Evolutionary conservation across 2,888 invertebrate species (phyloP), one percentile per base, ranked within the genome.

Genomic region (Tanytarsus gracilentus): DNA sequence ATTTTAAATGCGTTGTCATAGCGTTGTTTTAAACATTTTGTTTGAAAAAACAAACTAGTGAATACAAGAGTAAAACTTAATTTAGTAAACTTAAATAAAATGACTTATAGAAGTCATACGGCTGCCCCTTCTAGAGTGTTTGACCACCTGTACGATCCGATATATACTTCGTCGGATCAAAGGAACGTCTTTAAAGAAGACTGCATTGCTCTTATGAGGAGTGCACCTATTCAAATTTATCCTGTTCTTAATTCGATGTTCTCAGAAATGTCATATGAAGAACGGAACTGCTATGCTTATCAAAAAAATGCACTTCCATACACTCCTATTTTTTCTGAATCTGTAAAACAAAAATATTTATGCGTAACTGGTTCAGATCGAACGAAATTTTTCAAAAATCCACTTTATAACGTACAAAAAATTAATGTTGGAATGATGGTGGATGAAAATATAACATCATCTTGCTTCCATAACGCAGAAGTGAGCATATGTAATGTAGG

Each of bases 101-200:
- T 67, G 66, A 61, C 64, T 21, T 65, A 62, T 44, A 48, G 62
- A 18, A 66, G 65, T 58, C 66, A 66, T 56, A 53, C 36, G 6
- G 44, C 61, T 11, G 64, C 61, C 11, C 56, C 63, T 29, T 62
- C 63, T 9, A 53, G 66, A 23, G 51, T 44, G 11, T 66, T 67
- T 51, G 66, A 66, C 61, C 64, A 64, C 62, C 26, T 66, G n/a
- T 66, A 65, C 26, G 66, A 67, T 61, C 65, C 66, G 2, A 53
- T 62, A 2, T 65, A 55, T 59, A 62, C 61, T 14, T 51, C 63
- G 6, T 62, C 65, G 1, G 61, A 62, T n/a, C 40, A 50, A 18
- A 64, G 64, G 39, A 64, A 66, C 63, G 56, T 64, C 4, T 58
- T 48, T 33, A 58, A 63, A 16, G 64, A 63, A 5, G 64, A 63